phyloP scores from a whole-genome alignment of 1,140 invertebrate species.

The Rhopalosiphum padi region DNA sequence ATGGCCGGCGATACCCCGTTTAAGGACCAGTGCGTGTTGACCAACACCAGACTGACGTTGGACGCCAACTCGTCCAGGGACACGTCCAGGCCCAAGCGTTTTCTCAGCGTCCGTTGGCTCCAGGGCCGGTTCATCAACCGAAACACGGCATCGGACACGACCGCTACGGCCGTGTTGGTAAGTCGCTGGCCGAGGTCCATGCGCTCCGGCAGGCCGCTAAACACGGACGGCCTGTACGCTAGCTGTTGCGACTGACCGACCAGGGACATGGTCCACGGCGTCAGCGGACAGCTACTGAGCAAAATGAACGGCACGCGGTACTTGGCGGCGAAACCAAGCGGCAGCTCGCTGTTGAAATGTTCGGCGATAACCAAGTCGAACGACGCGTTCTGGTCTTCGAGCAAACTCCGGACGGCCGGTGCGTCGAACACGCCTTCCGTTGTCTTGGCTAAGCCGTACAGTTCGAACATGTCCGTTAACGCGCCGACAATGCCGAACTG shows the following conservation, averaged over 20 bases:
- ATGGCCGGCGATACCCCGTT: constrained; percentile 68
- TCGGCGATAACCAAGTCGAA: constrained; percentile 63
- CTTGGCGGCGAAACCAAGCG: constrained; percentile 61
- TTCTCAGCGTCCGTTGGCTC: neutral
- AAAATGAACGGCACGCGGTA: constrained; percentile 67
- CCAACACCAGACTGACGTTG: constrained; percentile 69
- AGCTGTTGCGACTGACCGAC: constrained; percentile 59
- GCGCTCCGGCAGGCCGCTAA: neutral
- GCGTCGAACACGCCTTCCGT: neutral
- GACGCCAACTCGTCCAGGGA: constrained; percentile 66
- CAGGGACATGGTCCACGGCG: constrained; percentile 69
- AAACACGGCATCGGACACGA: neutral
- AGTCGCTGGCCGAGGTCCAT: constrained; percentile 59
- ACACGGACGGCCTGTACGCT: constrained; percentile 58
- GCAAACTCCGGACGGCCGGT: neutral
- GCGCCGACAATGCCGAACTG: neutral
- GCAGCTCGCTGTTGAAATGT: constrained; percentile 60
- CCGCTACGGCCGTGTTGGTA: constrained; percentile 44
- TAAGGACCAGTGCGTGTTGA: constrained; percentile 72
- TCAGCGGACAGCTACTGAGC: constrained; percentile 67
- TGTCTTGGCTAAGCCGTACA: neutral
- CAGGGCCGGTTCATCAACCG: neutral
- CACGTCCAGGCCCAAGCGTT: neutral
- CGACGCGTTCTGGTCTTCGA: neutral
- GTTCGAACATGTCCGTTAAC: neutral